Evolutionary conservation across 1,140 invertebrate species (phyloP).

Genomic region (Platyura marginata): DNA sequence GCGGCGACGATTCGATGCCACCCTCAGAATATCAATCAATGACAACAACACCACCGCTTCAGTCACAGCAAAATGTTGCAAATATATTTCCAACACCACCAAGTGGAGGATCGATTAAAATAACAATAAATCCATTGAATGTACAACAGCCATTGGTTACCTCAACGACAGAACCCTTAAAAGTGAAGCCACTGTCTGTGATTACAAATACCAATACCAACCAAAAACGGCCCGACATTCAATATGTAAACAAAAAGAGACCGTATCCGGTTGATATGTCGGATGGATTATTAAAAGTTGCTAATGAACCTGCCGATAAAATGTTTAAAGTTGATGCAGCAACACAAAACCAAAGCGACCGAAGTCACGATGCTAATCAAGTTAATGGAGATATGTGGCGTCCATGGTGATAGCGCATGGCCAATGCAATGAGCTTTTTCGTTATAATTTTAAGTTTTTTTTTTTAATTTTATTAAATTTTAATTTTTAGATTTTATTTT

Average conservation of each 20-base stretch:
- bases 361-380: conserved; percentile 3
- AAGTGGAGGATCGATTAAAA: conserved; percentile 5
- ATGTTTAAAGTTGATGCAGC: conserved; percentile 11
- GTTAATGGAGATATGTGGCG: conserved; percentile 27
- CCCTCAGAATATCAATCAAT: conserved; percentile 7
- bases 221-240: conserved; percentile 10
- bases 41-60: conserved; percentile 7
- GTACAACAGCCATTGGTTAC: conserved; percentile 22
- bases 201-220: conserved; percentile 1
- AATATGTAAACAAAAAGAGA: conserved; percentile 12
- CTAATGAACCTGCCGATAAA: conserved; percentile 14
- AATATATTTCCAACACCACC: conserved; percentile 7
- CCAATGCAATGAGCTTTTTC: no score
- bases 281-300: conserved; percentile 15
- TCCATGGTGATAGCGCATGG: conserved; percentile 28
- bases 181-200: neutral
- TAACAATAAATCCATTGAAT: neutral
- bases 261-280: conserved; percentile 9
- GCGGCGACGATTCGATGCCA: conserved; percentile 25
- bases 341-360: conserved; percentile 12
- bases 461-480: no score
- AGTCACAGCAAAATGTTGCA: conserved; percentile 14
- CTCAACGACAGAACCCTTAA: conserved; percentile 15
- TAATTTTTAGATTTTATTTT: no score
- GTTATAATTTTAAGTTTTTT: no score